Evolutionary conservation across 2,888 invertebrate genomes (phyloP).

Genomic region (Euproctis similis): DNA sequence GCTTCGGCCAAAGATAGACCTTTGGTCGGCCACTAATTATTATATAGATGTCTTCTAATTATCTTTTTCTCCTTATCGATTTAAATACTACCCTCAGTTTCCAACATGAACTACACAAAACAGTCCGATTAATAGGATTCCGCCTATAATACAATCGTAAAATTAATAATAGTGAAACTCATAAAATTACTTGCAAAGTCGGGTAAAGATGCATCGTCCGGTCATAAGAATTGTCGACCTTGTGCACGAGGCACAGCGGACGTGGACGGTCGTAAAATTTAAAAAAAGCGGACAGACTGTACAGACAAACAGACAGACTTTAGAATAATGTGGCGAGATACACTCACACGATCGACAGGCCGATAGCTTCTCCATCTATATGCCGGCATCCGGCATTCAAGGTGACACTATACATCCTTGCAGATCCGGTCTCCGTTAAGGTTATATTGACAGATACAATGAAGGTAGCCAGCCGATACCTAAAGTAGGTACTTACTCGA

Average conservation of each 20-base stretch:
- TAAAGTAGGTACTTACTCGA: slow-evolving; percentile 13
- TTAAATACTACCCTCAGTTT: too few relatives aligned
- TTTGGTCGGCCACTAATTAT: too few relatives aligned
- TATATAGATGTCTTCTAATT: too few relatives aligned
- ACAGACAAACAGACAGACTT: slow-evolving; percentile 55
- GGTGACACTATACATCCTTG: slow-evolving; percentile 69
- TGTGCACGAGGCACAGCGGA: slow-evolving; percentile 60
- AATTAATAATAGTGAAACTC: neutral
- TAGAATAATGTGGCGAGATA: slow-evolving; percentile 59
- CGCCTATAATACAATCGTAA: too few relatives aligned
- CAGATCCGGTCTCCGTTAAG: slow-evolving; percentile 50
- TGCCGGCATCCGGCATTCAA: slow-evolving; percentile 69
- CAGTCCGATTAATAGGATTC: too few relatives aligned
- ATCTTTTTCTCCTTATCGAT: too few relatives aligned
- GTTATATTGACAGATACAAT: too few relatives aligned
- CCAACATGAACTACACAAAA: too few relatives aligned
- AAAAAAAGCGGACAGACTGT: slow-evolving; percentile 55
- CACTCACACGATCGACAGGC: slow-evolving; percentile 67
- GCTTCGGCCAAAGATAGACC: too few relatives aligned
- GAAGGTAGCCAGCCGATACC: slow-evolving; percentile 26
- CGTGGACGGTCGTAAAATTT: slow-evolving; percentile 67
- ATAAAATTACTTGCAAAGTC: slow-evolving; percentile 20
- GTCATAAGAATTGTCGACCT: slow-evolving; percentile 52
- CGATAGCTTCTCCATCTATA: slow-evolving; percentile 64
- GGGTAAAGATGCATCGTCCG: slow-evolving; percentile 32